These are phyloP conservation scores for Strigamia maritima DNA, from an alignment of 2,888 invertebrate species.

Conservation along the genomic window DNA sequence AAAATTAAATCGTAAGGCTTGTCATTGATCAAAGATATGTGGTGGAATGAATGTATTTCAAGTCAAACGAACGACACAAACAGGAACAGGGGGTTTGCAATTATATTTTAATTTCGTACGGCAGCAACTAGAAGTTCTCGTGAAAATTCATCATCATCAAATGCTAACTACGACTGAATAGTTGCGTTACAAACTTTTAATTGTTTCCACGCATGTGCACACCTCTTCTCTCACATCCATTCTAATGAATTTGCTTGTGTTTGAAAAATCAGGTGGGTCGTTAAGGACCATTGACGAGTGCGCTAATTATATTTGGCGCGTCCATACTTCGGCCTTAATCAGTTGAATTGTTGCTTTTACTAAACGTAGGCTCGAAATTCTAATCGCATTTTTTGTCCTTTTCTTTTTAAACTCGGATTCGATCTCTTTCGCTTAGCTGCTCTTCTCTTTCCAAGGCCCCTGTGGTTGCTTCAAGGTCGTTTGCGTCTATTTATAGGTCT, in stretches of 20 bases:
- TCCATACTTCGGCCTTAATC: background rate
- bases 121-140: background rate
- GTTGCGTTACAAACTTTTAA: too few species aligned
- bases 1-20: background rate
- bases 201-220: too few species aligned
- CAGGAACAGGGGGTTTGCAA: too few species aligned
- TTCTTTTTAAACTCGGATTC: background rate
- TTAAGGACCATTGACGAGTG: background rate
- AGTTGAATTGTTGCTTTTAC: background rate
- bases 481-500: constrained; percentile 34
- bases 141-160: background rate
- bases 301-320: constrained; percentile 11
- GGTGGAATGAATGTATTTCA: too few species aligned
- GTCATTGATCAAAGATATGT: too few species aligned
- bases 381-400: background rate
- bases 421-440: background rate
- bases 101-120: too few species aligned
- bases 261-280: background rate
- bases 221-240: too few species aligned
- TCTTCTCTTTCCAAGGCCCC: constrained; percentile 21
- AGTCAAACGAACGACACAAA: too few species aligned
- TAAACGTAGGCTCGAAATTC: background rate
- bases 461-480: constrained; percentile 34
- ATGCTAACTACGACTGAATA: too few species aligned
- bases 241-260: background rate